Conservation (phyloP, 2,888 invertebrate genomes). For the Melolontha melolontha region DNA sequence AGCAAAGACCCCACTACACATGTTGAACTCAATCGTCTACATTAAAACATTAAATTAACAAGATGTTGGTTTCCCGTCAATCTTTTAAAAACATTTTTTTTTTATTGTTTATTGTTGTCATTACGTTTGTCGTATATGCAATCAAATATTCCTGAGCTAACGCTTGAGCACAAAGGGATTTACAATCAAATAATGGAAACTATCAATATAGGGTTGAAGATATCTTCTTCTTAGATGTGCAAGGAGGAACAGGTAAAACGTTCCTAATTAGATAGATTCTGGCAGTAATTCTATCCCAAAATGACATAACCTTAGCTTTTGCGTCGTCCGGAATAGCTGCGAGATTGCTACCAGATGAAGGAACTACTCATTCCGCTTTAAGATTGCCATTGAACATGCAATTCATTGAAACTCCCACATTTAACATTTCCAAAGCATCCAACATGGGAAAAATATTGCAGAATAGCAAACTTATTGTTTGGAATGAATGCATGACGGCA, state of each 20-base stretch:
- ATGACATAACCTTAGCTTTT: constrained; percentile 38
- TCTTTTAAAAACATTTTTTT: no score
- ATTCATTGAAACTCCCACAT: no score
- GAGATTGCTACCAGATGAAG: constrained; percentile 53
- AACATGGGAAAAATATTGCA: constrained; percentile 1
- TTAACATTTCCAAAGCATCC: constrained; percentile 49
- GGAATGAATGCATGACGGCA: constrained; percentile 50
- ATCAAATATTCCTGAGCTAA: constrained; percentile 16
- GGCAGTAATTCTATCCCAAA: constrained; percentile 53
- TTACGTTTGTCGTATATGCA: constrained; percentile 4
- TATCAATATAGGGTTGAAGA: constrained; percentile 45
- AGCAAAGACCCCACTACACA: no score
- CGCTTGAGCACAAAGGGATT: constrained; percentile 45
- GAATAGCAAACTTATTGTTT: constrained; percentile 43
- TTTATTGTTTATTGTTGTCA: no score
- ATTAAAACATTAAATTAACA: no score
- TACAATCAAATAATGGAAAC: no score
- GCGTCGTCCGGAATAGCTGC: no score
- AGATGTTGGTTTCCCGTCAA: no score
- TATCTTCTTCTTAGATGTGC: constrained; percentile 45
- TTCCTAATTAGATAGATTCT: constrained; percentile 60
- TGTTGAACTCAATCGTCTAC: no score
- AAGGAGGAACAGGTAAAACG: constrained; percentile 62
- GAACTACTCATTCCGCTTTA: constrained; percentile 58
- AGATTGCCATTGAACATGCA: constrained; percentile 55